phyloP scores from a whole-genome alignment of 1,140 invertebrate genomes.

The Marisa cornuarietis region DNA sequence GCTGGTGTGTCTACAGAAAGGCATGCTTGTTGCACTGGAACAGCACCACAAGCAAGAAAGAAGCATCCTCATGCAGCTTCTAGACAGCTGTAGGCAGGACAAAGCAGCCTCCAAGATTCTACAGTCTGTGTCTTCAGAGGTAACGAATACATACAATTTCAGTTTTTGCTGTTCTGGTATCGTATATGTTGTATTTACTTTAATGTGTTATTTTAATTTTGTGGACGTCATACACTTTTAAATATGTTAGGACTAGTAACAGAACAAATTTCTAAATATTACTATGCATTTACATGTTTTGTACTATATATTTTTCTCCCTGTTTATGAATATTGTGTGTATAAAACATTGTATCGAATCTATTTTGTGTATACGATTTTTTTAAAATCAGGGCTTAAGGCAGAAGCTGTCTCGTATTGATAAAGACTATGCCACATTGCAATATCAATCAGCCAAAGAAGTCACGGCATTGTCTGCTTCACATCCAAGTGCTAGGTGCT shows the following conservation, averaged over 20 bases:
- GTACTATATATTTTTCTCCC: not conserved
- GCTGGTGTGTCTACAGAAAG: slow-evolving; percentile 36
- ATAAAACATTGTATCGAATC: not conserved
- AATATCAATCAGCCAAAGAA: slow-evolving; percentile 8
- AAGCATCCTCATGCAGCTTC: slow-evolving; percentile 39
- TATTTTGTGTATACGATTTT: not conserved
- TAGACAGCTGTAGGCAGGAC: slow-evolving; percentile 33
- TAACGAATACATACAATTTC: not conserved
- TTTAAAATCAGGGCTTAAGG: slow-evolving; percentile 2
- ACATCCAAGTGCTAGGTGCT: slow-evolving; percentile 1
- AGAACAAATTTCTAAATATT: not conserved
- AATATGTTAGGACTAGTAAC: not conserved
- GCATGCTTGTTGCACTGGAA: slow-evolving; percentile 42
- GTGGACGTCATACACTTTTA: not conserved
- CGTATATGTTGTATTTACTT: not conserved
- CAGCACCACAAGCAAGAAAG: slow-evolving; percentile 46
- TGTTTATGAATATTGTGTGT: not conserved
- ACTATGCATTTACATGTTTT: not conserved
- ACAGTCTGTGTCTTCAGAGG: slow-evolving; percentile 30
- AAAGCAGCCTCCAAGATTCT: slow-evolving; percentile 18
- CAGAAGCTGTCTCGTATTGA: slow-evolving; percentile 12
- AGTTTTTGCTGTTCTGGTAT: not conserved
- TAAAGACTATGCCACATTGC: slow-evolving; percentile 12
- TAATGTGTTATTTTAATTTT: not conserved
- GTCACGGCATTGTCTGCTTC: slow-evolving; percentile 6